Evolutionary conservation across 1,140 invertebrate species (phyloP).

Genomic region (Octopus sinensis): DNA sequence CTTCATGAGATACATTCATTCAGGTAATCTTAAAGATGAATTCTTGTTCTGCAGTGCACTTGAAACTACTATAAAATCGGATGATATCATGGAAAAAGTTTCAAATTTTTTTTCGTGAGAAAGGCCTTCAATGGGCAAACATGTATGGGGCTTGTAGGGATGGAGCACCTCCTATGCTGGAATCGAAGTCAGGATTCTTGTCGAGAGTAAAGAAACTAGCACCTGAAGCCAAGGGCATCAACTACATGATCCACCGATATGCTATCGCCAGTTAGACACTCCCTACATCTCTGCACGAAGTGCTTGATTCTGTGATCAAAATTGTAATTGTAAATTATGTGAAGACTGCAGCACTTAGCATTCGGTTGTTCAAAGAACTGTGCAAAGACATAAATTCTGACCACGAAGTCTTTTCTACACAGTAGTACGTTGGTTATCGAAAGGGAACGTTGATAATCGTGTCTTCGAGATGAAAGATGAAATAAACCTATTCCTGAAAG

Average conservation of each 20-base stretch:
- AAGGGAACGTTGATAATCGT: background rate
- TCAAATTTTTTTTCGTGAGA: conserved; percentile 1
- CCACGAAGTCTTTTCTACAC: background rate
- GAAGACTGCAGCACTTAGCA: background rate
- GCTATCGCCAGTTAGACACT: background rate
- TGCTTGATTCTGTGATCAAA: conserved; percentile 12
- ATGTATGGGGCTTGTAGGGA: conserved; percentile 9
- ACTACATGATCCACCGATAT: conserved; percentile 16
- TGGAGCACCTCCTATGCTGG: conserved; percentile 1
- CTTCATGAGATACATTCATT: conserved; percentile 11
- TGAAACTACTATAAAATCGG: conserved; percentile 5
- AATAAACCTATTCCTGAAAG: background rate
- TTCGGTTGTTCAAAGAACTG: background rate
- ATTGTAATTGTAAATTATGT: conserved; percentile 10
- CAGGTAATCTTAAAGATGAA: conserved; percentile 8
- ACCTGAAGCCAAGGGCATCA: background rate
- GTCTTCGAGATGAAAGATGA: background rate
- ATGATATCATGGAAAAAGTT: conserved; percentile 12
- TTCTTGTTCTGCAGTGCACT: conserved; percentile 9
- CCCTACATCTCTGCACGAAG: background rate
- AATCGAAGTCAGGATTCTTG: conserved; percentile 6
- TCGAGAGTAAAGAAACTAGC: background rate
- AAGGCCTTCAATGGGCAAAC: conserved; percentile 10
- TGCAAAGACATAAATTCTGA: conserved; percentile 3
- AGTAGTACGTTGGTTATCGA: background rate